phyloP scores from a whole-genome alignment of 2,888 invertebrate species.

The Euplagia quadripunctaria region DNA sequence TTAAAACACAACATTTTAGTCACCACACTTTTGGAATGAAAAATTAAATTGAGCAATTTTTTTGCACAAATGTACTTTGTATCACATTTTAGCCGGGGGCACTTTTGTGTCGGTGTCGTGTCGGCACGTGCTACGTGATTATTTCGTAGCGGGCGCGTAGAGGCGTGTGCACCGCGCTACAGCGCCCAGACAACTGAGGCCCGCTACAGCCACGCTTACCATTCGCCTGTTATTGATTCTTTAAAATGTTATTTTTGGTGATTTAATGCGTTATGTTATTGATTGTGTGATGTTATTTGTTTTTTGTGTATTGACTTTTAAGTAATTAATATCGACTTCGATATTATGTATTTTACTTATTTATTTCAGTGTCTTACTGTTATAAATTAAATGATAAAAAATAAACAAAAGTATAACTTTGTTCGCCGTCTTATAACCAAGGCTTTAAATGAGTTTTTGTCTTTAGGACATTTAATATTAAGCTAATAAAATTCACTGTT shows the following conservation, averaged over 20 bases:
- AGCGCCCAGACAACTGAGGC: conserved; percentile 80
- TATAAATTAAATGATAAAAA: neutral
- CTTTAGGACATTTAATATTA: neutral
- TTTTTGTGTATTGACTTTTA: neutral
- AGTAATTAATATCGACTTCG: neutral
- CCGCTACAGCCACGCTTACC: conserved; percentile 66
- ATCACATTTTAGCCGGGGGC: conserved; percentile 67
- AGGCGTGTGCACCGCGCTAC: conserved; percentile 69
- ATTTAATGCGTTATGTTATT: conserved; percentile 72
- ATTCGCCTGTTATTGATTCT: conserved; percentile 83
- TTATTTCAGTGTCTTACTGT: neutral
- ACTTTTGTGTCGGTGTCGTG: conserved; percentile 61
- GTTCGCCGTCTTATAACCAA: no score
- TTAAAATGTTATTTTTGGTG: conserved; percentile 85
- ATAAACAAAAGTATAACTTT: no score
- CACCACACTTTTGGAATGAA: conserved; percentile 52
- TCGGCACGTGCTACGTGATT: conserved; percentile 54
- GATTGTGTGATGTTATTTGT: conserved; percentile 16
- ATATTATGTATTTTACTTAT: neutral
- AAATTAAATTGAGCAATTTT: conserved; percentile 58
- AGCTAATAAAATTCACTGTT: no score
- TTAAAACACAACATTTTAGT: conserved; percentile 59
- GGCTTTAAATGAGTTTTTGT: neutral
- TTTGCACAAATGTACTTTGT: conserved; percentile 55
- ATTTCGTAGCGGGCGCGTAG: conserved; percentile 57